Evolutionary conservation across 2,113 vertebrate species (phyloP), one percentile per base, ranked within the genome.

Genomic region (Toxotes jaculatrix): DNA sequence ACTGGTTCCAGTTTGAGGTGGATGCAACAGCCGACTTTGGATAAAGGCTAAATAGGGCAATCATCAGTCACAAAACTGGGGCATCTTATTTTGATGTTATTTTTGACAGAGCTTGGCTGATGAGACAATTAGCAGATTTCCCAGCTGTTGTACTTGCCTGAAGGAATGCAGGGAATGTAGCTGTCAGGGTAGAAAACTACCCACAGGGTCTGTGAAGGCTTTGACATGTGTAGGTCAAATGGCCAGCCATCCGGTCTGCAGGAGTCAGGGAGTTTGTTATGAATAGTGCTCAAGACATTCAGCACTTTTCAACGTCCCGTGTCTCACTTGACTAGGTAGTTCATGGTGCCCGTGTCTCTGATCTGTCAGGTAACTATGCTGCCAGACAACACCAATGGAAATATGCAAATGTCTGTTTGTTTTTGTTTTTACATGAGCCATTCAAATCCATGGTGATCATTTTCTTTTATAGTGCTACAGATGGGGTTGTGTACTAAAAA

Each of bases 141-240:
- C 77, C 93, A 94, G 93, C 93, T 95, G 94, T 84, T 89, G 63
- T 63, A 69, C 21, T 80, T 74, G 82, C 62, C 86, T 66, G 72
- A 34, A 87, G 91, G 91, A 93, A 93, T 92, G 73, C 32, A 5
- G 31, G 70, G 91, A 91, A 91, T 89, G 84, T 87, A 51, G 75
- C 88, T 91, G 80, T 84, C 89, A 90, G 90, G 86, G 70, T 89
- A 86, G 86, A 88, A 87, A 74, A 80, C 40, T 32, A 80, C 78
- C 74, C 67, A 42, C 71, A 43, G 59, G 69, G 43, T 82, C 77
- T 84, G 67, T 84, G 67, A 77, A 83, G 86, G 53, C 74, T 90
- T 49, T 90, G 90, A 91, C 87, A 84, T 87, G 85, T 74, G 77
- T 38, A 60, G 91, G 89, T 92, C 91, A 93, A 88, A 90, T 91